Conservation (phyloP, 1,140 invertebrate species). For the Cotesia vestalis region DNA sequence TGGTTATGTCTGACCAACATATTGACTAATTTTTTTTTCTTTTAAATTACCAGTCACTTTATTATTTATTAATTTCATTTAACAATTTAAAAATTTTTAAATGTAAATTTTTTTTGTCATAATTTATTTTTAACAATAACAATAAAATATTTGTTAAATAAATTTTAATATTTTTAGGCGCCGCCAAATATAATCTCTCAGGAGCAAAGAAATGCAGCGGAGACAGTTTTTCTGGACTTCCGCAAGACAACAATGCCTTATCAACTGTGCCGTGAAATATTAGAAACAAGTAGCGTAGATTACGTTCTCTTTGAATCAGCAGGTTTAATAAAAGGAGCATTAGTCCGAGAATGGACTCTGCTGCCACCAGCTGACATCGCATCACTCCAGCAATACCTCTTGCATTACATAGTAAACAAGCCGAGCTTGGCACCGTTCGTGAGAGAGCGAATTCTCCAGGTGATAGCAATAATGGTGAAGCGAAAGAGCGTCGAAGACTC, state of each 20-base stretch:
- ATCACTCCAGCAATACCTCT: conserved; percentile 79
- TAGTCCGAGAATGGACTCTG: conserved; percentile 84
- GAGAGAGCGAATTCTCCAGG: conserved; percentile 76
- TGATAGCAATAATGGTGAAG: conserved; percentile 88
- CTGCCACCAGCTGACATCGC: conserved; percentile 74
- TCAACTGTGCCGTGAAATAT: conserved; percentile 79
- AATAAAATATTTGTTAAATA: not conserved
- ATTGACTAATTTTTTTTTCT: no score
- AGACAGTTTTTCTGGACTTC: conserved; percentile 39
- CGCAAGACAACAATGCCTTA: conserved; percentile 82
- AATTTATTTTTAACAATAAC: not conserved
- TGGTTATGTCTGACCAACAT: no score
- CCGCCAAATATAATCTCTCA: conserved; percentile 73
- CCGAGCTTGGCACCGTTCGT: conserved; percentile 71
- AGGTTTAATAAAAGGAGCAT: conserved; percentile 81
- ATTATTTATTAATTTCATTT: not conserved
- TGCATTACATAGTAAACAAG: conserved; percentile 78
- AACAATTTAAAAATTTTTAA: no score
- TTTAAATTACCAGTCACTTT: not conserved
- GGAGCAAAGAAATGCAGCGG: conserved; percentile 41
- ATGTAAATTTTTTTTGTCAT: not conserved
- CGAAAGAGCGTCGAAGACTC: conserved; percentile 78
- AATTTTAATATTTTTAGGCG: conserved; percentile 69
- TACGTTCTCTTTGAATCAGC: conserved; percentile 90
- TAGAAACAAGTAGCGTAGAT: conserved; percentile 80